These are phyloP conservation scores for Epizoanthus illoricatus DNA, from an alignment of 92 coral and sea anemone genomes.

Conservation along the genomic window DNA sequence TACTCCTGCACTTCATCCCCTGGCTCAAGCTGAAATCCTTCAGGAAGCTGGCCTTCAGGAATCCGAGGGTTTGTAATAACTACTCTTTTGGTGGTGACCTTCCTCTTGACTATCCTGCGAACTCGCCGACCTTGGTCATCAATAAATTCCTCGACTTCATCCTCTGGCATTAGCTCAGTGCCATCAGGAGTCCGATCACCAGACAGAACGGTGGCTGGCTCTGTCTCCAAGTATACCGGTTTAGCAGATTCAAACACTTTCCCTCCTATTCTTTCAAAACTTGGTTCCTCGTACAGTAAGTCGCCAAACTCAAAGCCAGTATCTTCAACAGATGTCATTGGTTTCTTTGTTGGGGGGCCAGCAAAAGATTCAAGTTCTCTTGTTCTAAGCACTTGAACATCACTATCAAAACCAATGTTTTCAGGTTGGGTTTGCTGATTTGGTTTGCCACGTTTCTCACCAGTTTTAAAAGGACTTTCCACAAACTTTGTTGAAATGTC, in stretches of 20 bases:
- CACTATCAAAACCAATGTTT: not conserved
- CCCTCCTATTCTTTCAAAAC: slow-evolving; percentile 30
- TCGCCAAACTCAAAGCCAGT: slow-evolving; percentile 53
- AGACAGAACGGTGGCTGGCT: slow-evolving; percentile 14
- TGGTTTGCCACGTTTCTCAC: not conserved
- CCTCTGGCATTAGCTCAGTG: slow-evolving; percentile 24
- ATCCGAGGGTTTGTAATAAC: slow-evolving; percentile 5
- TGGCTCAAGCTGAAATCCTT: slow-evolving; percentile 33
- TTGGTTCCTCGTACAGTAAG: slow-evolving; percentile 22
- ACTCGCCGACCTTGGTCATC: slow-evolving; percentile 62
- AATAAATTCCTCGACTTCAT: slow-evolving; percentile 55
- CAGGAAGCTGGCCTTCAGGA: slow-evolving; percentile 33
- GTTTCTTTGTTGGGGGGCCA: slow-evolving; percentile 29
- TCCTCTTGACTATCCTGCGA: slow-evolving; percentile 46
- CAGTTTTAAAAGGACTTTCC: slow-evolving; percentile 15
- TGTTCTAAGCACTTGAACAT: slow-evolving; percentile 26
- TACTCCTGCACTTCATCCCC: slow-evolving; percentile 46
- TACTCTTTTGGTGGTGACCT: slow-evolving; percentile 44
- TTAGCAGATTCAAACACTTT: slow-evolving; percentile 45
- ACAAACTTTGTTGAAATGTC: slow-evolving; percentile 5
- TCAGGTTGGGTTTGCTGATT: slow-evolving; percentile 10
- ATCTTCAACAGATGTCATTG: slow-evolving; percentile 3
- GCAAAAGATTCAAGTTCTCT: slow-evolving; percentile 32
- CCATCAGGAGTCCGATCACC: slow-evolving; percentile 6
- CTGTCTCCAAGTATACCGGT: slow-evolving; percentile 41